Percentiles rank a stretch among this genome's conserved stretches.
These are phyloP conservation scores for Platycercus adscitus DNA, from an alignment of 2,113 vertebrate species.

Conservation along the genomic window DNA sequence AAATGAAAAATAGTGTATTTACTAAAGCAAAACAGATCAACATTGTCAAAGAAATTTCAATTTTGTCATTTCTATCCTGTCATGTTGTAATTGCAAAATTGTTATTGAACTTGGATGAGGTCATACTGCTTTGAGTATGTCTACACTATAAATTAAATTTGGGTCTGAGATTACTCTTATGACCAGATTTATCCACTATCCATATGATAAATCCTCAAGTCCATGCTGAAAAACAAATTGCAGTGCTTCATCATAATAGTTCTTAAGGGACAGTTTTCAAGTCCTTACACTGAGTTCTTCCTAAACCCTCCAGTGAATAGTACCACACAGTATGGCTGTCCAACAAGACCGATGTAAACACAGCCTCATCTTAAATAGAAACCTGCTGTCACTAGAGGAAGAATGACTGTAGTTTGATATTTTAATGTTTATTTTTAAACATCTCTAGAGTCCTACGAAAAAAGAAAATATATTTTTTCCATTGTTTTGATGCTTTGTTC, in stretches of 20 bases:
- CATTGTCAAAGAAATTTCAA: neutral
- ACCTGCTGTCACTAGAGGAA: neutral
- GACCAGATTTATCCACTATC: conserved; percentile 2
- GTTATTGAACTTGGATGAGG: conserved; percentile 31
- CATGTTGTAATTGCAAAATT: conserved; percentile 25
- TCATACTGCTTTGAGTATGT: conserved; percentile 41
- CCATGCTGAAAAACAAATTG: conserved; percentile 14
- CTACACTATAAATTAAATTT: conserved; percentile 52
- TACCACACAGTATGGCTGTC: neutral
- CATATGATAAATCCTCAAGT: conserved; percentile 19
- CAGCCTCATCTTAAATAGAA: neutral
- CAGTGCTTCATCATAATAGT: neutral
- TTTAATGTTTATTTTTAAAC: neutral
- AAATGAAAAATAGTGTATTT: neutral
- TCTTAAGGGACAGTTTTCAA: neutral
- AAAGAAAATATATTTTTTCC: neutral
- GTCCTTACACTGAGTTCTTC: neutral
- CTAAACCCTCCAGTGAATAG: neutral
- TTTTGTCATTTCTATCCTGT: neutral
- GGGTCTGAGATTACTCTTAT: neutral
- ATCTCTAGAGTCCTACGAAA: neutral
- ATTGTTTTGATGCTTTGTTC: neutral
- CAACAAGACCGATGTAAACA: neutral
- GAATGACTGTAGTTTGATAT: neutral
- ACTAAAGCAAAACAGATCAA: neutral